Evolutionary conservation across 2,888 invertebrate species (phyloP), one percentile per base, ranked within the genome.

Genomic region (Hedychridium roseum): DNA sequence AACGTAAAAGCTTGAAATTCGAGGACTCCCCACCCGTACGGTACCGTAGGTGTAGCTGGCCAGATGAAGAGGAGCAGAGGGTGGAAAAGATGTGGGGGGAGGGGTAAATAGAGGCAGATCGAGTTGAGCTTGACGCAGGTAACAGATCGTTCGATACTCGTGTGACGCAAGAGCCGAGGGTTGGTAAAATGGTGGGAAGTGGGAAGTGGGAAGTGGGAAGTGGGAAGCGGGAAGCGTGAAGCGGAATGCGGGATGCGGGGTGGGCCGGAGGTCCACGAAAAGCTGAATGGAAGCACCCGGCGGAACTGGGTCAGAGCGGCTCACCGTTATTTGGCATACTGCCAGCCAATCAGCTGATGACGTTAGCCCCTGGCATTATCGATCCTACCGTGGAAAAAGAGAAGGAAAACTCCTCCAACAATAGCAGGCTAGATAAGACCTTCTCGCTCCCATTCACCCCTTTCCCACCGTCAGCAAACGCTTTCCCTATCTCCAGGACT

Each of bases 241-340:
- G 21, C 20, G 12, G 31, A 11, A 6, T 11, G 3, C 18, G 21
- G n/a, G n/a, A n/a, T n/a, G n/a, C n/a, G n/a, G n/a, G n/a, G n/a
- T n/a, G 40, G 41, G 38, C 39, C 45, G 43, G 32, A 52, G 26
- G 38, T 53, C 50, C 37, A 55, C 54, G 66, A 72, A 73, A 74
- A 73, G 68, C 70, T 74, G 74, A 74, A 74, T 73, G 74, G 65
- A 72, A 50, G 56, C 45, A 50, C 35, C 43, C 52, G 51, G 50
- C 63, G 48, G 44, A 64, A 63, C 43, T 63, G 45, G 73, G 74
- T 74, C 74, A 72, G 40, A 43, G 43, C 43, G 9, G 23, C 9
- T 9, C 9, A 9, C 23, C 5, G 9, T 9, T 23, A 56, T 67
- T 60, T 55, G 64, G 60, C 51, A 49, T 49, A 45, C 35, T 26